Base-by-base conservation (phyloP, 2,113 vertebrate genomes). In the Anthoscopus minutus region DNA sequence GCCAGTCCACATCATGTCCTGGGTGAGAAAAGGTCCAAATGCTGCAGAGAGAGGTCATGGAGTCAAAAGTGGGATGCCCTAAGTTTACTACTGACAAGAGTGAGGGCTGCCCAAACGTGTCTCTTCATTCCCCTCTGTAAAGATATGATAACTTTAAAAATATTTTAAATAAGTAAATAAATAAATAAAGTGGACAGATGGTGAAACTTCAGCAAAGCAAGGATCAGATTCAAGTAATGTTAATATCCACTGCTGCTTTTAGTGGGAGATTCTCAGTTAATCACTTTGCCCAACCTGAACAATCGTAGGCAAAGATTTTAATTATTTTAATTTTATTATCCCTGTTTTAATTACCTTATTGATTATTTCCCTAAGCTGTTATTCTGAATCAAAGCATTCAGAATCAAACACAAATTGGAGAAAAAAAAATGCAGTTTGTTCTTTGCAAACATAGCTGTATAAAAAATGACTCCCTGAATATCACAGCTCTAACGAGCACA, bases 271-370 rank as follows among this genome's bases (percentile, higher is more conserved):
- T 57, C n/a, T 23, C 8, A 0, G 1, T 50, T 83, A 58, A 58
- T 54, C 30, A 30, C 33, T 74, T 17, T 20, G 42, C 9, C 33
- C 40, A 48, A 14, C 44, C 56, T 58, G 27, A 80, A 57, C 16
- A 30, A 22, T 2, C 42, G 16, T 13, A n/a, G 12, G n/a, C 45
- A 83, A 83, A 92, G 5, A 12, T n/a, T n/a, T n/a, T n/a, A n/a
- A n/a, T n/a, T n/a, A n/a, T n/a, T n/a, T n/a, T n/a, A n/a, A n/a
- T n/a, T n/a, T n/a, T n/a, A n/a, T n/a, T n/a, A n/a, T n/a, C n/a
- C n/a, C n/a, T 86, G 4, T 70, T 87, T 81, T 87, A 78, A 70
- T 84, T 42, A 31, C n/a, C 60, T 93, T n/a, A 44, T 38, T 65
- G 48, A 80, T 56, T 77, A 38, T 47, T 82, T 88, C 19, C 20